Percentiles rank a stretch among this genome's conserved stretches.
Conservation (phyloP, 2,113 vertebrate genomes). For the Formicarius rufipectus region DNA sequence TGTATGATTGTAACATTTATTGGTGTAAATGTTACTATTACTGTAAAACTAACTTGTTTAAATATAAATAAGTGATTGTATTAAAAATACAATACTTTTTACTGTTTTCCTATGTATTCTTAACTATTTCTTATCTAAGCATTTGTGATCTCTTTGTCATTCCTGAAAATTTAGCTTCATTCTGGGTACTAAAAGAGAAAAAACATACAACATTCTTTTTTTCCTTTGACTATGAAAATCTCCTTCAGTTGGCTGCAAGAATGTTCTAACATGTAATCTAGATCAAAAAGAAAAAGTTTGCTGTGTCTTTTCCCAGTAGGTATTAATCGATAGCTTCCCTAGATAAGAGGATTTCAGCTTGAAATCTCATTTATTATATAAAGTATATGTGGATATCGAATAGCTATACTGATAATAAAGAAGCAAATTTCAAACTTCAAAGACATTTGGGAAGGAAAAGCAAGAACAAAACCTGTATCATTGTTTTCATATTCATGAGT, state of each 20-base stretch:
- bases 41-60: not conserved
- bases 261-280: not conserved
- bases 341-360: not conserved
- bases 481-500: not conserved
- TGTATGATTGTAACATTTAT: not conserved
- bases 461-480: not conserved
- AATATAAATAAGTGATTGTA: not conserved
- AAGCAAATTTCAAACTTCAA: not conserved
- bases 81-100: not conserved
- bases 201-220: not conserved
- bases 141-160: not conserved
- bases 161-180: not conserved
- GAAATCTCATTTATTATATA: not conserved
- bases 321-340: not conserved
- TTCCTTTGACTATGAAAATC: not conserved
- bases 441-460: not conserved
- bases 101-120: not conserved
- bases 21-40: not conserved
- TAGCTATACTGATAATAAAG: not conserved
- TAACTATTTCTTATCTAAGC: not conserved
- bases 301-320: not conserved
- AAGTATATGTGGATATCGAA: not conserved
- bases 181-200: not conserved
- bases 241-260: not conserved
- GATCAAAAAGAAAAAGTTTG: not conserved